phyloP scores from a whole-genome alignment of 53 echinoderm and acorn worm genomes.

The Actinopyga echinites region DNA sequence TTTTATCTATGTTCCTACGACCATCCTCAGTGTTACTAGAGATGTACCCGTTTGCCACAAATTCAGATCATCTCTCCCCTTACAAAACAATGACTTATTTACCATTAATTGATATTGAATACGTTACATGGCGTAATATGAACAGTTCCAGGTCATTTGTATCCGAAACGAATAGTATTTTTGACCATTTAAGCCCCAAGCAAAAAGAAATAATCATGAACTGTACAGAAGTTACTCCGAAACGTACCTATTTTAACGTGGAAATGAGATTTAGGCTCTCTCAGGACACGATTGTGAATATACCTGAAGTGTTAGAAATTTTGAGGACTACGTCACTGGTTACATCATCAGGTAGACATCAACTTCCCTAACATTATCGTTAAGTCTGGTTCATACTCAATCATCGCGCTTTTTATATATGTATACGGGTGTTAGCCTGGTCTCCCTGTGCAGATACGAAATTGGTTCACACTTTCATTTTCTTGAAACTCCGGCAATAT shows the following conservation, averaged over 20 bases:
- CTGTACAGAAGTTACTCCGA: no score
- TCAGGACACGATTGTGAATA: constrained; percentile 3
- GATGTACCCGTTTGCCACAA: neutral
- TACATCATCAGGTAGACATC: no score
- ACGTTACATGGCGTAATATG: constrained; percentile 9
- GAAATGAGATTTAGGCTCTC: neutral
- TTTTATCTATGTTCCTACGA: neutral
- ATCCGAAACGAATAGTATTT: neutral
- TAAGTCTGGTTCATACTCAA: no score
- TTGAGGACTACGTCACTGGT: no score
- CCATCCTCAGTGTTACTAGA: neutral
- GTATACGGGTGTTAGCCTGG: no score
- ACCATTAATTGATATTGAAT: neutral
- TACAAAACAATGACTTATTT: neutral
- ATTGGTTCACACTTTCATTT: no score
- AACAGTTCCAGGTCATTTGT: neutral
- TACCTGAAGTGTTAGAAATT: neutral
- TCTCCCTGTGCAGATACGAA: no score
- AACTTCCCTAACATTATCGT: no score
- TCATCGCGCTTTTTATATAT: no score
- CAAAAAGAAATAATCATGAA: no score
- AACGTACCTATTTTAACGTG: no score
- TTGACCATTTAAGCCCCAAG: neutral
- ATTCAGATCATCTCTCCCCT: neutral
- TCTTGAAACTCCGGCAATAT: no score